These are phyloP conservation scores for Andrena hattorfiana DNA, from an alignment of 2,888 invertebrate species.

Conservation along the genomic window DNA sequence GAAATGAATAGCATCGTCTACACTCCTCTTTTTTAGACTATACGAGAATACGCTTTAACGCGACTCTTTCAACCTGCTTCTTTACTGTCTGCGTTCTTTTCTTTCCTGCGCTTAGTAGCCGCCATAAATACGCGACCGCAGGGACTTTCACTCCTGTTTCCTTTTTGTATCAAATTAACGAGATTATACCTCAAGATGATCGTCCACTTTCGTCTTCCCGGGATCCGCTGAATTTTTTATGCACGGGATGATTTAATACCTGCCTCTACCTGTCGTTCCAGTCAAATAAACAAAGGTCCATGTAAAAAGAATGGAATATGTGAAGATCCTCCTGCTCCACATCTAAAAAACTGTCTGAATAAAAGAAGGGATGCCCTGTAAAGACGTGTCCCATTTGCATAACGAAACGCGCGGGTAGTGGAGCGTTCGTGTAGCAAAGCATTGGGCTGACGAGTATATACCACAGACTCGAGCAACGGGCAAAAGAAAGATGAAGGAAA, in stretches of 20 bases:
- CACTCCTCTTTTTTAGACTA: constrained; percentile 3
- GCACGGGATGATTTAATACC: too few relatives aligned
- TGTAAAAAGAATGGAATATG: too few relatives aligned
- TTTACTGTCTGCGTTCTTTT: constrained; percentile 40
- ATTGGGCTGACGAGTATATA: not conserved
- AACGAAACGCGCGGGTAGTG: too few relatives aligned
- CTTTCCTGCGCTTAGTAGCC: constrained; percentile 24
- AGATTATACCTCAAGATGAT: not conserved
- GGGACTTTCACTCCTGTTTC: constrained; percentile 26
- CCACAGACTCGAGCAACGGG: not conserved
- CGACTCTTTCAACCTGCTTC: constrained; percentile 47
- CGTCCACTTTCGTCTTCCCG: not conserved
- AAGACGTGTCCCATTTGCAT: too few relatives aligned
- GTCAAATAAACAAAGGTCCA: too few relatives aligned
- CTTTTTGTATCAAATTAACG: constrained; percentile 20
- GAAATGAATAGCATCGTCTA: constrained; percentile 23
- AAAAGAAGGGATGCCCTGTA: too few relatives aligned
- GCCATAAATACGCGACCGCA: constrained; percentile 15
- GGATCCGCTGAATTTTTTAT: too few relatives aligned
- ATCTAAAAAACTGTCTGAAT: too few relatives aligned
- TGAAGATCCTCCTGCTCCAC: too few relatives aligned
- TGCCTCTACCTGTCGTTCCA: too few relatives aligned
- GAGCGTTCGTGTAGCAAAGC: not conserved
- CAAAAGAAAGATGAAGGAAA: not conserved
- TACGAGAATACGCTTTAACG: constrained; percentile 33